Evolutionary conservation across 2,888 invertebrate species (phyloP).

Genomic region (Eupithecia subfuscata): DNA sequence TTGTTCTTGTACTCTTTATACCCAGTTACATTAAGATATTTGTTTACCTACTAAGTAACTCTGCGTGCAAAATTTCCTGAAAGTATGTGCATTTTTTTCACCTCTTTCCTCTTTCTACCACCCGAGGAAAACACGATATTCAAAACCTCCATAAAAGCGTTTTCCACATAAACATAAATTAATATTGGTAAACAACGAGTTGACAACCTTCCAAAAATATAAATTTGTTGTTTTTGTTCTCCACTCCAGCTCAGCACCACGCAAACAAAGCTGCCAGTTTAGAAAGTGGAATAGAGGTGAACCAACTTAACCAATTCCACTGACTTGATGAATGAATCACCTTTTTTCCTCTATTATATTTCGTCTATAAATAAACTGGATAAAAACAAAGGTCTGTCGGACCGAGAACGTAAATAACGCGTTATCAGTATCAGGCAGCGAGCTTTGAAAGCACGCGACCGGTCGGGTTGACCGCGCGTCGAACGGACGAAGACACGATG

Average conservation of each 20-base stretch:
- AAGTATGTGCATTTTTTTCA: not conserved
- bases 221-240: conserved; percentile 53
- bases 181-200: conserved; percentile 62
- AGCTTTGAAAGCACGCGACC: conserved; percentile 47
- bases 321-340: conserved; percentile 52
- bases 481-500: conserved; percentile 61
- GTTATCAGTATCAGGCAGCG: conserved; percentile 57
- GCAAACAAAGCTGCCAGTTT: conserved; percentile 49
- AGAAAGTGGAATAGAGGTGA: conserved; percentile 48
- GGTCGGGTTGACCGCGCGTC: conserved; percentile 44
- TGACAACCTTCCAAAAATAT: conserved; percentile 65
- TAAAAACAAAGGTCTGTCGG: conserved; percentile 53
- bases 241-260: conserved; percentile 43
- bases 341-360: conserved; percentile 50
- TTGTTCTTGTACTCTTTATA: too few species aligned
- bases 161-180: conserved; percentile 53
- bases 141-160: conserved; percentile 49
- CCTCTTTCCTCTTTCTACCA: not conserved
- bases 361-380: conserved; percentile 56
- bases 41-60: not conserved
- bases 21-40: not conserved
- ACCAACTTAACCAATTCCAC: conserved; percentile 50
- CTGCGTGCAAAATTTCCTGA: not conserved
- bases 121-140: conserved; percentile 8
- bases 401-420: conserved; percentile 68